Base-by-base conservation (phyloP, 2,113 vertebrate genomes). In the Spermophilus dauricus region DNA sequence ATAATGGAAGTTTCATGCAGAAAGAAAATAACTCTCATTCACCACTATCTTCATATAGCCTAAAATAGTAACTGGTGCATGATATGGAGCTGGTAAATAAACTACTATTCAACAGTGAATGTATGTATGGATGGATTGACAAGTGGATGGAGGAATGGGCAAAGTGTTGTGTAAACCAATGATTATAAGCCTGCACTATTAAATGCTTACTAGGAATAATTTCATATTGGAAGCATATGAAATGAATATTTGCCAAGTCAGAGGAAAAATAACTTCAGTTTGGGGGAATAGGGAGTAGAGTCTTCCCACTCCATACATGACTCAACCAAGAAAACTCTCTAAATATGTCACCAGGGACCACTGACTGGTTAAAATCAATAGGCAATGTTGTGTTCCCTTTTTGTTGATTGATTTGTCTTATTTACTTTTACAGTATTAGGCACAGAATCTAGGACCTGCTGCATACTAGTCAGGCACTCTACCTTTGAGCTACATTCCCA, bases 171-270 rank as follows among this genome's bases (percentile, higher is more conserved):
- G 45, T 89, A 84, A 86, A 48, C 26, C 48, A 77, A 18, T 24
- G 56, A 72, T 75, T 93, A n/a, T 61, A 73, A 65, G n/a, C 48
- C 28, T 75, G 24, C 96, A 78, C 56, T 63, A 69, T 30, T 82
- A 94, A 85, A 51, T 75, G 85, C 18, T 61, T 90, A 86, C 14
- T 78, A 83, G 75, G 30, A 48, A 92, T 67, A 75, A 85, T 87
- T 53, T 45, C 42, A 72, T 24, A 81, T 80, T 12, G 34, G 37
- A 67, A 83, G 67, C 24, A 75, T 24, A 61, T 69, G 80, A 69
- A 81, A 84, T 76, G 37, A 86, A 87, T 51, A 78, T 24, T 83
- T 48, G 75, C 84, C 65, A 95, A 45, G 56, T 76, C 75, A 86
- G 39, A 73, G 32, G 45, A 53, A 85, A 88, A 56, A 20, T 73